Conservation (phyloP, 2,888 invertebrate genomes). For the Portevinia maculata region DNA sequence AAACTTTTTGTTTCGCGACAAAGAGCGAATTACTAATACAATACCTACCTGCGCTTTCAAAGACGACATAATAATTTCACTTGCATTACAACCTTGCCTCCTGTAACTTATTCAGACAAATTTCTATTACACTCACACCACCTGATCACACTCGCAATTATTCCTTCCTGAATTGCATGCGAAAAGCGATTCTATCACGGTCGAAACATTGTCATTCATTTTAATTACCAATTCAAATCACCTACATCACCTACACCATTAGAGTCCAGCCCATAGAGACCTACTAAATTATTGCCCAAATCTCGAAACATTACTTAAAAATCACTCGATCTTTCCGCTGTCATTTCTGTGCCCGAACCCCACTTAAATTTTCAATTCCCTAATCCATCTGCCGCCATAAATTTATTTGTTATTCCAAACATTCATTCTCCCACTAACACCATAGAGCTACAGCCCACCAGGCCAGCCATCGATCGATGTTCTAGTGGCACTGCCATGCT, state of each 20-base stretch:
- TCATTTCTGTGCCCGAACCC: conserved; percentile 35
- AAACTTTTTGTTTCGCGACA: too few relatives aligned
- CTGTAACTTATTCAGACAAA: too few relatives aligned
- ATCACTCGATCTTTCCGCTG: conserved; percentile 24
- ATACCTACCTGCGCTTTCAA: too few relatives aligned
- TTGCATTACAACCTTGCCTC: too few relatives aligned
- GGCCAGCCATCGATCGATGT: conserved; percentile 18
- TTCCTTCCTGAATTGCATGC: conserved; percentile 14
- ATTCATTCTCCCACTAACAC: conserved; percentile 21
- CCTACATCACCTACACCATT: conserved; percentile 38
- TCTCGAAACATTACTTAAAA: conserved; percentile 22
- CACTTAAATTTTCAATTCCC: conserved; percentile 54
- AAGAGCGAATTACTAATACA: too few relatives aligned
- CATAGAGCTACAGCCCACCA: conserved; percentile 11
- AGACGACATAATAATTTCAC: too few relatives aligned
- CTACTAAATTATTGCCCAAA: conserved; percentile 52
- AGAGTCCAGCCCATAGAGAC: conserved; percentile 41
- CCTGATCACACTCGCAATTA: conserved; percentile 10
- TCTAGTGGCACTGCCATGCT: conserved; percentile 25
- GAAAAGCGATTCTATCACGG: conserved; percentile 11
- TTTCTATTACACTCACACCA: neutral
- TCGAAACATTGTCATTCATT: neutral
- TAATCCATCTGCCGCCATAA: conserved; percentile 59
- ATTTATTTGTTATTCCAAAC: conserved; percentile 64
- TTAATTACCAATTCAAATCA: conserved; percentile 50